Evolutionary conservation across 2,888 invertebrate species (phyloP).

Genomic region (Pseudococcus jackbeardsleyi): DNA sequence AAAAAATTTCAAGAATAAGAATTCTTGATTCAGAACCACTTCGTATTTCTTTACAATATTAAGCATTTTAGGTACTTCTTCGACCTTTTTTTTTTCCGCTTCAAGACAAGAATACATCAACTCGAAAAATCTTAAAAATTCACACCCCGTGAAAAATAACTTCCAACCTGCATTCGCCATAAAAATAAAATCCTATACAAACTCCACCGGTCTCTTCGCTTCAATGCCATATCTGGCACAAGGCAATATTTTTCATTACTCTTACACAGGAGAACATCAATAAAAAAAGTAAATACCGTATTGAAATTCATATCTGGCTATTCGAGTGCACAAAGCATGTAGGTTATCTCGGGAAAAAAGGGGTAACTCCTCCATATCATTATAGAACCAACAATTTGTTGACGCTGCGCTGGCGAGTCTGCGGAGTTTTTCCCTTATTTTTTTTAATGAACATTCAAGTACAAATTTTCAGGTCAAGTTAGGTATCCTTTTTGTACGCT

Average conservation of each 20-base stretch:
- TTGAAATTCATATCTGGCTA: slow-evolving; percentile 12
- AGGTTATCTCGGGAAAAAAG: background rate
- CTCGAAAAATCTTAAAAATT: too few relatives aligned
- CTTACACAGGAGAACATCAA: background rate
- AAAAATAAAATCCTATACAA: too few relatives aligned
- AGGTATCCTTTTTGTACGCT: background rate
- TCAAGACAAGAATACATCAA: too few relatives aligned
- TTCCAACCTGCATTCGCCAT: too few relatives aligned
- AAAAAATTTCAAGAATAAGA: too few relatives aligned
- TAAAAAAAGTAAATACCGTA: slow-evolving; percentile 11
- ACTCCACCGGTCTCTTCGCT: background rate
- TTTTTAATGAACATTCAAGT: slow-evolving; percentile 20
- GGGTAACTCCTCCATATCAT: background rate
- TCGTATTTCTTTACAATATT: too few relatives aligned
- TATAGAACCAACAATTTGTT: slow-evolving; percentile 20
- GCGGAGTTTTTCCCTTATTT: background rate
- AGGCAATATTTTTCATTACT: background rate
- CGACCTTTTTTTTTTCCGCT: too few relatives aligned
- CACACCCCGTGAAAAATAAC: too few relatives aligned
- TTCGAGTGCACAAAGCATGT: slow-evolving; percentile 24
- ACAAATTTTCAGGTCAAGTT: slow-evolving; percentile 36
- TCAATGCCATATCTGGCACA: background rate
- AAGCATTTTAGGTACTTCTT: too few relatives aligned
- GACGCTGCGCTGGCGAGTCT: background rate
- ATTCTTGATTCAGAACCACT: too few relatives aligned